Base-by-base conservation (phyloP, 2,888 invertebrate species). In the Norana najaformis region DNA sequence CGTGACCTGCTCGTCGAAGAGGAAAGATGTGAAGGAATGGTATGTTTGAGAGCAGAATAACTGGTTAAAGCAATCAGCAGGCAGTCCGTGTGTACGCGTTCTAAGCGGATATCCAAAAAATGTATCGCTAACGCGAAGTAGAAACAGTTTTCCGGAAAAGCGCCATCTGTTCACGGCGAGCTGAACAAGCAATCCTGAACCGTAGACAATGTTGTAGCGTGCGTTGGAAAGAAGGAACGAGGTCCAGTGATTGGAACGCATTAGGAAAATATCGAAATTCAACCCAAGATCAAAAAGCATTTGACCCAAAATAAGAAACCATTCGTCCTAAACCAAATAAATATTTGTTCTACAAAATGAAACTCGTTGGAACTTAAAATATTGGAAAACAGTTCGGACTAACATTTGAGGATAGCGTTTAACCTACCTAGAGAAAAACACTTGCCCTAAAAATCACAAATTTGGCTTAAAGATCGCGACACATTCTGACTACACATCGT, bases 41-140 rank as follows among this genome's bases (percentile, higher is more conserved):
- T 89, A 37, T 36, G 89, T 47, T 90, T 88, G 89, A 83, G n/a
- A 69, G n/a, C 69, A n/a, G 8, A 69, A 13, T 69, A n/a, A 16
- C 69, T n/a, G 30, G 69, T n/a, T 6, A 30, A 69, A 8, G 16
- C 69, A 69, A 69, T 69, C n/a, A 69, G 69, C 69, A 11, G 69
- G 11, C 69, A 13, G 69, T 69, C 69, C 69, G 69, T n/a, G n/a
- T 2, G n/a, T n/a, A n/a, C 69, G 69, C 69, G 69, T 47, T 47
- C 47, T 20, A 47, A n/a, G n/a, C n/a, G 69, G 69, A 69, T 69
- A n/a, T 69, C 69, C n/a, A n/a, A 4, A n/a, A 69, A 69, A 69
- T 69, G 30, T n/a, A n/a, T 69, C n/a, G n/a, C 30, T 69, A 69
- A 69, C 69, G 69, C 11, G 69, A 30, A n/a, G 6, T n/a, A n/a